A percentile compares a stretch with the other conserved stretches of the same genome.
phyloP scores from a whole-genome alignment of 1,140 invertebrate species.

The Hetaerina americana region DNA sequence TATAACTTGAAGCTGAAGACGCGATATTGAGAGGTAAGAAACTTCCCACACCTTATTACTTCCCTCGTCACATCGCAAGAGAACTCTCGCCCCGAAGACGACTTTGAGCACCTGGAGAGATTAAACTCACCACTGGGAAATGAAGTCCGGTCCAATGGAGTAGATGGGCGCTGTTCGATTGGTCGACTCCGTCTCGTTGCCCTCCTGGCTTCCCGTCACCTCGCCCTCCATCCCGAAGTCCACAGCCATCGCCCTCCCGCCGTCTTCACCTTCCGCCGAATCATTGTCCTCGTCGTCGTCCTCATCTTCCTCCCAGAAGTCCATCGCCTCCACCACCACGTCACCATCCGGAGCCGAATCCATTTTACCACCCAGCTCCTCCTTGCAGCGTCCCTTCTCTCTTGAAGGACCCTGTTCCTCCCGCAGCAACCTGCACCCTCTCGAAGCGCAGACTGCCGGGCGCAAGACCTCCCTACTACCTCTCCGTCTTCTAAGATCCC shows the following conservation, averaged over 20 bases:
- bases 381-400: not conserved
- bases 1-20: too few species aligned
- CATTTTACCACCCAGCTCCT: not conserved
- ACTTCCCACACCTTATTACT: too few species aligned
- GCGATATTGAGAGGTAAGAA: too few species aligned
- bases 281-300: not conserved
- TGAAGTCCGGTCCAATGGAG: slow-evolving; percentile 49
- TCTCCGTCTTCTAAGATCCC: too few species aligned
- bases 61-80: too few species aligned
- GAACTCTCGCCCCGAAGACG: too few species aligned
- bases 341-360: not conserved
- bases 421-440: not conserved
- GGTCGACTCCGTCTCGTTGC: not conserved
- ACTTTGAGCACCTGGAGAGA: too few species aligned
- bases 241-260: too few species aligned
- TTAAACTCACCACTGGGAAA: slow-evolving; percentile 50
- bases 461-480: not conserved
- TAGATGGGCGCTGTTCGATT: slow-evolving; percentile 41
- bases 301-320: not conserved
- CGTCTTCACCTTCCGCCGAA: not conserved
- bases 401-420: not conserved
- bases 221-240: not conserved
- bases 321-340: not conserved
- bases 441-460: not conserved
- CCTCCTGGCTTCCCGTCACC: not conserved